A percentile compares a stretch with the other conserved stretches of the same genome.
phyloP scores from a whole-genome alignment of 2,113 vertebrate species.

The Tricholaema leucomelas region DNA sequence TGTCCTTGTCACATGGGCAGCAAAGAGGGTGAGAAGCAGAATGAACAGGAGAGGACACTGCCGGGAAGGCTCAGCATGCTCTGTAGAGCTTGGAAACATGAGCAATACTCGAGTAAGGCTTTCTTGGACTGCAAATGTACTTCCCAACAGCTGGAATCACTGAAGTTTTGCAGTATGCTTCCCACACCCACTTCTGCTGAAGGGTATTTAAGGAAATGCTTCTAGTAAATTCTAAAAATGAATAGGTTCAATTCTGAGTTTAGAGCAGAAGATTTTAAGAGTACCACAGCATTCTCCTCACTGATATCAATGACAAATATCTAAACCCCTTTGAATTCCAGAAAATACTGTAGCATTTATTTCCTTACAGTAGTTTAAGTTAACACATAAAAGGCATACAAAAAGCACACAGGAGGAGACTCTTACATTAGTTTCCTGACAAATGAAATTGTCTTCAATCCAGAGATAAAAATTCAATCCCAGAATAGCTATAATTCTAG shows the following conservation, averaged over 20 bases:
- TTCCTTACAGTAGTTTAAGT: not conserved
- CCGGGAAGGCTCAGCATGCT: not conserved
- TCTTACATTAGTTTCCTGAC: not conserved
- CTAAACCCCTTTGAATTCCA: not conserved
- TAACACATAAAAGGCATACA: not conserved
- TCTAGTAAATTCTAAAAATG: not conserved
- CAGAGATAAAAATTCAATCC: not conserved
- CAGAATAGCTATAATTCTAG: not conserved
- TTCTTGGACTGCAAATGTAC: not conserved
- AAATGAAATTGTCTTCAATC: not conserved
- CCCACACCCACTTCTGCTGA: not conserved
- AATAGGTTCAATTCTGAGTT: not conserved
- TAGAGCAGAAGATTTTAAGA: not conserved
- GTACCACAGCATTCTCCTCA: not conserved
- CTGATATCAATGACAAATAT: not conserved
- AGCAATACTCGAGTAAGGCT: not conserved
- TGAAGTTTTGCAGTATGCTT: not conserved
- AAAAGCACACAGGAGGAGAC: not conserved
- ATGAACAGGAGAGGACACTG: not conserved
- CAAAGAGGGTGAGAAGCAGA: not conserved
- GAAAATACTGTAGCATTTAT: not conserved
- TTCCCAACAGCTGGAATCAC: not conserved
- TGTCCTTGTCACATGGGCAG: not conserved
- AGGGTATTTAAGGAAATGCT: not conserved
- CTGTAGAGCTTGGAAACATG: not conserved